A percentile compares a stretch with the other conserved stretches of the same genome.
phyloP scores from a whole-genome alignment of 2,113 vertebrate genomes.

The Climacteris rufus region DNA sequence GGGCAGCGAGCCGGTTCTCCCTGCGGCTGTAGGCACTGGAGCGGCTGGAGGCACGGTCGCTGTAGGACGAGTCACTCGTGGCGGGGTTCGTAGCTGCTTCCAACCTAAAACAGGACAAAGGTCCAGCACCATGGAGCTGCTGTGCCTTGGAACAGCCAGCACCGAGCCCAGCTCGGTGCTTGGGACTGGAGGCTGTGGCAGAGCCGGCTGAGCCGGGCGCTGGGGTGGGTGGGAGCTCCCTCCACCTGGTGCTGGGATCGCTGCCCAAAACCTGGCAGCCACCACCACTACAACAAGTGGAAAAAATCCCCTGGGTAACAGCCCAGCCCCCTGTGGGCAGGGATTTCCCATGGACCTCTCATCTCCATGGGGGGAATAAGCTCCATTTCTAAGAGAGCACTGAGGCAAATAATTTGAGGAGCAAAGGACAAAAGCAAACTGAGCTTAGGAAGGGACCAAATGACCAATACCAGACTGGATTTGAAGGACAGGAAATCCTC shows the following conservation, averaged over 20 bases:
- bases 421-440: not conserved
- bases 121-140: not conserved
- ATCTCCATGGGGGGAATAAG: not conserved
- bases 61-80: slow-evolving; percentile 68
- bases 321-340: not conserved
- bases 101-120: slow-evolving; percentile 66
- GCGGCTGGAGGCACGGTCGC: slow-evolving; percentile 77
- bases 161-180: fast-evolving
- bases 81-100: slow-evolving; percentile 73
- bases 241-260: fast-evolving
- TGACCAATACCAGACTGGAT: not conserved
- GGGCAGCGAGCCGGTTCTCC: slow-evolving; percentile 83
- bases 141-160: not conserved
- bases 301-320: not conserved
- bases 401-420: not conserved
- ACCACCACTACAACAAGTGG: fast-evolving
- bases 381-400: not conserved
- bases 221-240: not conserved
- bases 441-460: not conserved
- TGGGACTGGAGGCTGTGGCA: not conserved
- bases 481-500: not conserved
- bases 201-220: not conserved
- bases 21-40: slow-evolving; percentile 83
- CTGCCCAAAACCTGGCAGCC: not conserved
- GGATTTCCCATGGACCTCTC: not conserved